phyloP scores from a whole-genome alignment of 2,888 invertebrate genomes.

The Euclidia mi region DNA sequence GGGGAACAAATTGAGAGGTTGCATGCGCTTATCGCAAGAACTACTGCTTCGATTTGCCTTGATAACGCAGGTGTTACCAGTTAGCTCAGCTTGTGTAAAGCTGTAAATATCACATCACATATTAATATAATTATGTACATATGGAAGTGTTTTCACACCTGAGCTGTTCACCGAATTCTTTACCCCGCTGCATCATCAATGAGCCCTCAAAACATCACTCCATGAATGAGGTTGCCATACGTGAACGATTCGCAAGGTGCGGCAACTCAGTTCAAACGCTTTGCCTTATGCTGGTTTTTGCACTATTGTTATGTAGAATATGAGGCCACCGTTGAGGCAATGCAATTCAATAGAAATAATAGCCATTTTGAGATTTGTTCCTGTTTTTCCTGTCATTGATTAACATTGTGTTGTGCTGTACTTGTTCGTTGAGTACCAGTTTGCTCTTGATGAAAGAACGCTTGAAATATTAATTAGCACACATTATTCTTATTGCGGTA shows the following conservation, averaged over 20 bases:
- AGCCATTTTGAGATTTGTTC: slow-evolving; percentile 26
- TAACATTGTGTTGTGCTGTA: neutral
- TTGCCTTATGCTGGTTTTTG: slow-evolving; percentile 33
- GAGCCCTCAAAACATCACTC: slow-evolving; percentile 7
- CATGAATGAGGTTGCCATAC: slow-evolving; percentile 20
- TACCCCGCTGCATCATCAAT: neutral
- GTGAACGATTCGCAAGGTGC: slow-evolving; percentile 19
- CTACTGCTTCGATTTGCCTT: too few relatives aligned
- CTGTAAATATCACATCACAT: too few relatives aligned
- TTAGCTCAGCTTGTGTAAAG: too few relatives aligned
- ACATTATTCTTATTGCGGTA: too few relatives aligned
- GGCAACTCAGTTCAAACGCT: slow-evolving; percentile 19
- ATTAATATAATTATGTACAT: neutral
- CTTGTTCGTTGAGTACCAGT: too few relatives aligned
- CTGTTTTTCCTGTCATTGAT: slow-evolving; percentile 35
- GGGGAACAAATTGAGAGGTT: too few relatives aligned
- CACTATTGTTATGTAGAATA: slow-evolving; percentile 44
- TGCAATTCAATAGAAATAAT: slow-evolving; percentile 37
- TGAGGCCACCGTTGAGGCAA: slow-evolving; percentile 46
- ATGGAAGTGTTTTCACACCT: neutral
- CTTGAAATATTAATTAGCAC: too few relatives aligned
- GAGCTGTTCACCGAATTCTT: neutral
- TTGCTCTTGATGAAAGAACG: too few relatives aligned
- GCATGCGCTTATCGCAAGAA: too few relatives aligned
- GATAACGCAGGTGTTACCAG: too few relatives aligned